Conservation (phyloP, 64 coral and sea anemone genomes). For the Porites lutea region DNA sequence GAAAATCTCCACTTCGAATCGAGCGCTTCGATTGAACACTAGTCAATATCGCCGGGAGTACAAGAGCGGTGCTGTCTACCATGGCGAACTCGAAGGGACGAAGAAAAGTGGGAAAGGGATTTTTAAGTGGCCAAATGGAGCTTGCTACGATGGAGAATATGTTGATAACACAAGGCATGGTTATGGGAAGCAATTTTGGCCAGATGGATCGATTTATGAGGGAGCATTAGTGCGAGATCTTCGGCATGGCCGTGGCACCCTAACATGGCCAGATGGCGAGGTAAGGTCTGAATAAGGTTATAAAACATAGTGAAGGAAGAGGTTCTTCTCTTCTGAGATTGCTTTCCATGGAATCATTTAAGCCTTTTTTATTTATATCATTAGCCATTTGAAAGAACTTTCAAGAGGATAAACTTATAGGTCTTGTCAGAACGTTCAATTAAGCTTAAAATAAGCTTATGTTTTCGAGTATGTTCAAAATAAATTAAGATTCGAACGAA, state of each 20-base stretch:
- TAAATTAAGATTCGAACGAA: no score
- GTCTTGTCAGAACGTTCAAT: no score
- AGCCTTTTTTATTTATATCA: background rate
- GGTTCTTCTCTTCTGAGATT: background rate
- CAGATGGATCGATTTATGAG: slow-evolving; percentile 86
- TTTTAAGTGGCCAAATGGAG: slow-evolving; percentile 96
- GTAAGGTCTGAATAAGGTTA: slow-evolving; percentile 9
- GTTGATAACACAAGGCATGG: slow-evolving; percentile 90
- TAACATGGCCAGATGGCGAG: slow-evolving; percentile 87
- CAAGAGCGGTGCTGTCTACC: slow-evolving; percentile 92
- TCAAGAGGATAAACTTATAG: no score
- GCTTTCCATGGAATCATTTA: background rate
- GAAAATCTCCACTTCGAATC: slow-evolving; percentile 50
- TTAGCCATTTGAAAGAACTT: no score
- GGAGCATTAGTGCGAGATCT: slow-evolving; percentile 86
- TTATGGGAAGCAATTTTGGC: slow-evolving; percentile 89
- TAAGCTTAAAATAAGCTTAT: no score
- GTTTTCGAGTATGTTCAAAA: no score
- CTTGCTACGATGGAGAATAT: slow-evolving; percentile 97
- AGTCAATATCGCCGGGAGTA: slow-evolving; percentile 89
- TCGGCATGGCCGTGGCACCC: slow-evolving; percentile 85
- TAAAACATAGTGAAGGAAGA: background rate
- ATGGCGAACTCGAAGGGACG: slow-evolving; percentile 82
- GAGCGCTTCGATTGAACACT: slow-evolving; percentile 76
- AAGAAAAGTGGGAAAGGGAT: slow-evolving; percentile 87